Evolutionary conservation across 2,797 vertebrate genomes (phyloP), one percentile per base, ranked within the genome.

Genomic region (Vultur gryphus): DNA sequence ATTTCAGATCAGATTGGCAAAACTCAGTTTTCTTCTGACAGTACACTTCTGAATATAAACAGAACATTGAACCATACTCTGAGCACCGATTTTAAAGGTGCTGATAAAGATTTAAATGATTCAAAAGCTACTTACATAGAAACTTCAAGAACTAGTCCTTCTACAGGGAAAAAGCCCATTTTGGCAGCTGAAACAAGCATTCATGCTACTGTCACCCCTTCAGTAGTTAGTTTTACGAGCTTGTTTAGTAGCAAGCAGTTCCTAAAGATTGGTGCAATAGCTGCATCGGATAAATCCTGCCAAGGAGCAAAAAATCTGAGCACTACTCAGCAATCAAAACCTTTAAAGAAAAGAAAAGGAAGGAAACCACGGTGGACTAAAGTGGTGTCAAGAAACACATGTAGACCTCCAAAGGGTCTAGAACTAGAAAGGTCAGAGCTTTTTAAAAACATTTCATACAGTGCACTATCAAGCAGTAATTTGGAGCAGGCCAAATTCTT

Each of bases 321-420:
- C 48, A 4, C 96, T 67, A 69, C 96, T 95, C 94, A 98, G 76
- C 98, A 99, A 90, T 98, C 98, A 37, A 99, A 99, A 57, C 98
- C 98, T 9, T 97, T 99, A 24, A 99, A 99, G 97, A 99, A 99
- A 92, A 99, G 99, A 48, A 99, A 99, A 98, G 98, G 99, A 66
- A 98, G 99, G 95, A 98, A 99, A 80, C 98, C 98, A 67, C 98
- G 99, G 39, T 99, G 99, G 99, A 99, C 99, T 88, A 99, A 98
- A 96, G 98, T 99, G 91, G 98, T 99, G 90, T 98, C 99, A 24
- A 98, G 99, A 84, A 97, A 46, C 66, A 11, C 97, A 0, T 98
- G 98, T 71, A 97, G 96, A 4, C 97, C 98, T 86, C 95, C 98
- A 1, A 98, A 98, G 94, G 98, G 97, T 54, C 96, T 98, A 21